Evolutionary conservation across 2,888 invertebrate species (phyloP).

Genomic region (Carabus problematicus): DNA sequence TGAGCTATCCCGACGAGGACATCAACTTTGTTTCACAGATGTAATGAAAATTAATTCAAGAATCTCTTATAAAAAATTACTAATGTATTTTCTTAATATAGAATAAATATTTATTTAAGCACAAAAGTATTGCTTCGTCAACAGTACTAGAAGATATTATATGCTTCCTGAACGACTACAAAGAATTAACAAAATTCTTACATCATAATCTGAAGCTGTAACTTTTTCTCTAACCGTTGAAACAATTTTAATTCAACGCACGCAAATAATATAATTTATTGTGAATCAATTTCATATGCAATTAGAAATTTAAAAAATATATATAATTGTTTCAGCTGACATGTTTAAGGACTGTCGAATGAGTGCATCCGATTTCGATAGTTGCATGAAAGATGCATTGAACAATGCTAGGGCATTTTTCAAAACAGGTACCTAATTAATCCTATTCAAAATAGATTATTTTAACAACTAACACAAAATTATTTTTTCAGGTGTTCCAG

Average conservation of each 20-base stretch:
- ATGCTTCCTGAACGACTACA: too few relatives aligned
- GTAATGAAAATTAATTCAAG: too few relatives aligned
- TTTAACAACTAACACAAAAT: neutral
- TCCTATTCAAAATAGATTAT: slow-evolving; percentile 1
- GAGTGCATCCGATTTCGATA: slow-evolving; percentile 70
- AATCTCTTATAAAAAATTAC: too few relatives aligned
- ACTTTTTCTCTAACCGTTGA: too few relatives aligned
- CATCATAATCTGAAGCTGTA: too few relatives aligned
- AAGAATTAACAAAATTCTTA: too few relatives aligned
- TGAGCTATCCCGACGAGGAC: too few relatives aligned
- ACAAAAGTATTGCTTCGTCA: neutral
- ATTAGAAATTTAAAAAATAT: slow-evolving; percentile 11
- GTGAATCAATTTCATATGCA: neutral
- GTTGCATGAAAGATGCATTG: slow-evolving; percentile 74
- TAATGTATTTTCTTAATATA: slow-evolving; percentile 5
- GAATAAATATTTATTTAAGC: slow-evolving; percentile 1
- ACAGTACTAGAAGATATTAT: neutral
- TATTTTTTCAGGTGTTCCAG: slow-evolving; percentile 68
- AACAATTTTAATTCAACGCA: too few relatives aligned
- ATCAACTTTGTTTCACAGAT: too few relatives aligned
- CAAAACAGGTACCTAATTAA: slow-evolving; percentile 66
- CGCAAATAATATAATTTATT: too few relatives aligned
- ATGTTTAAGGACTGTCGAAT: slow-evolving; percentile 68
- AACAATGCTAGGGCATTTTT: slow-evolving; percentile 76
- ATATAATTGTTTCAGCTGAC: slow-evolving; percentile 53